Percentiles rank a stretch among this genome's conserved stretches.
These are phyloP conservation scores for Acrobasis consociella DNA, from an alignment of 2,888 invertebrate genomes.

Conservation along the genomic window DNA sequence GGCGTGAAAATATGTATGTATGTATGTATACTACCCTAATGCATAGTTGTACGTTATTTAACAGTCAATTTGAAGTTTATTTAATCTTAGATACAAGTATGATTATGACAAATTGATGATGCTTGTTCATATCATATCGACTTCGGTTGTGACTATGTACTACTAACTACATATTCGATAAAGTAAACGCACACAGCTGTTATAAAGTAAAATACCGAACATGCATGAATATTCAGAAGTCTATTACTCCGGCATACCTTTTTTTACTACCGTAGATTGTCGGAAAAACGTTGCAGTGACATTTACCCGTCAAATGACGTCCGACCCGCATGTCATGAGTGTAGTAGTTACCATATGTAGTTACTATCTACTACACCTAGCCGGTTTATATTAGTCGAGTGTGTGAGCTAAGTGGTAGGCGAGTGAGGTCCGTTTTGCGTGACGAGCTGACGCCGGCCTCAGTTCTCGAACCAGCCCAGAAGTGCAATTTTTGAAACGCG, in stretches of 20 bases:
- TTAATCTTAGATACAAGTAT: too few species aligned
- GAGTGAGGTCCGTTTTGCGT: not conserved
- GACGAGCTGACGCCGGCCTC: too few species aligned
- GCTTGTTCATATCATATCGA: too few species aligned
- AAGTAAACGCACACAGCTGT: not conserved
- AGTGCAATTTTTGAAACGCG: too few species aligned
- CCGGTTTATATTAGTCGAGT: not conserved
- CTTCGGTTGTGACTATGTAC: too few species aligned
- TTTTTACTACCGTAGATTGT: slow-evolving; percentile 12
- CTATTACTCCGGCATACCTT: slow-evolving; percentile 8
- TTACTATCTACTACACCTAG: not conserved
- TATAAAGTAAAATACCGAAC: slow-evolving; percentile 1
- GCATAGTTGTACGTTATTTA: too few species aligned
- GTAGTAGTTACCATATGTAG: not conserved
- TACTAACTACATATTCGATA: too few species aligned
- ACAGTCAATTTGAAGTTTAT: too few species aligned
- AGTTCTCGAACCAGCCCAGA: too few species aligned
- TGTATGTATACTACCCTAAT: too few species aligned
- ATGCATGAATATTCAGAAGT: not conserved
- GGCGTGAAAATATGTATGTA: too few species aligned
- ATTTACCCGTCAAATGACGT: slow-evolving; percentile 11
- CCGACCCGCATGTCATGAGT: slow-evolving; percentile 20
- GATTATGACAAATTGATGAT: too few species aligned
- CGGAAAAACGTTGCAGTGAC: slow-evolving; percentile 5
- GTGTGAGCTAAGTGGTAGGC: not conserved